Conservation (phyloP, 2,113 vertebrate species). For the Eclectus roratus region DNA sequence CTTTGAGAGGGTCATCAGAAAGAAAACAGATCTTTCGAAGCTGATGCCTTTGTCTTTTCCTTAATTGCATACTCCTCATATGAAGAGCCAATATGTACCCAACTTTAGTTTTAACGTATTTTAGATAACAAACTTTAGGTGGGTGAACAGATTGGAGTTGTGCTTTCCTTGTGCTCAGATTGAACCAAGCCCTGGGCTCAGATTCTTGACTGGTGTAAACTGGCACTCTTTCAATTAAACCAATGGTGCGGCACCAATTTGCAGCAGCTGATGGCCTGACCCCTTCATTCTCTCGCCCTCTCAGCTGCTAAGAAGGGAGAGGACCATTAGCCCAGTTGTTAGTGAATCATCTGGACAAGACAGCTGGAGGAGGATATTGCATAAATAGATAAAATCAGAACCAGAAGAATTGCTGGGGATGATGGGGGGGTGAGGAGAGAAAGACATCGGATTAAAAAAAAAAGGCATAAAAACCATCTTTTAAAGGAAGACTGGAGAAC, state of each 20-base stretch:
- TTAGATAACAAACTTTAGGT: background rate
- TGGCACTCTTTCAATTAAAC: slow-evolving; percentile 41
- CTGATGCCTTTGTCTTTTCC: background rate
- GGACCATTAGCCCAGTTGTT: slow-evolving; percentile 68
- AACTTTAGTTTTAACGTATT: background rate
- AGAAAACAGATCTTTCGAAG: background rate
- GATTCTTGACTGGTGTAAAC: background rate
- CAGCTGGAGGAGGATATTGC: slow-evolving; percentile 37
- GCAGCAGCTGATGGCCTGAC: slow-evolving; percentile 52
- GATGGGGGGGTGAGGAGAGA: background rate
- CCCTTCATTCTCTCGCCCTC: slow-evolving; percentile 14
- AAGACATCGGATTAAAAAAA: background rate
- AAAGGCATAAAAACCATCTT: background rate
- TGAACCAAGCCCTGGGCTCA: background rate
- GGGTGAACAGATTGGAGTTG: background rate
- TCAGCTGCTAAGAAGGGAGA: slow-evolving; percentile 61
- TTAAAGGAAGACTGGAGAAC: background rate
- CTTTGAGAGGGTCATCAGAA: background rate
- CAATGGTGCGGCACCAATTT: slow-evolving; percentile 38
- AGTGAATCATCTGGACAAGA: slow-evolving; percentile 71
- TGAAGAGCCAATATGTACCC: background rate
- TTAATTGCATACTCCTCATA: background rate
- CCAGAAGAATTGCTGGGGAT: background rate
- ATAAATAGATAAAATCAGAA: slow-evolving; percentile 24
- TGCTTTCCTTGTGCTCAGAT: background rate